A percentile compares a stretch with the other conserved stretches of the same genome.
Conservation (phyloP, 2,797 vertebrate genomes). For the Galagoides demidoff region DNA sequence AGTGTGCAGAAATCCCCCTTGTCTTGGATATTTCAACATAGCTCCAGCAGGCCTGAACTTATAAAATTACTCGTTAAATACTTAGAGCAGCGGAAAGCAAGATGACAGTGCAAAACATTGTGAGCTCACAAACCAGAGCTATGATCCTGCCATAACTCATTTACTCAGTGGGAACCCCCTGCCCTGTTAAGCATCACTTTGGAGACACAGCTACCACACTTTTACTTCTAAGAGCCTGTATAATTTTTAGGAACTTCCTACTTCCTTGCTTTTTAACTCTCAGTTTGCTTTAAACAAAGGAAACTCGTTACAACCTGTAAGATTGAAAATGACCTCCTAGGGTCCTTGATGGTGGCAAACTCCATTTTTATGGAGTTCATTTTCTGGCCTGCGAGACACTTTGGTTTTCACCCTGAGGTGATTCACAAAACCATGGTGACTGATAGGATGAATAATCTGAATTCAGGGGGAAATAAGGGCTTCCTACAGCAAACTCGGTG, state of each 20-base stretch:
- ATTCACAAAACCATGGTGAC: constrained; percentile 14
- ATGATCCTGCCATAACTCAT: constrained; percentile 4
- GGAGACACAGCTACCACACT: constrained; percentile 12
- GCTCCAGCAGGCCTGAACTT: neutral
- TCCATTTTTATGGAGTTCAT: constrained; percentile 56
- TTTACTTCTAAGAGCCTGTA: constrained; percentile 35
- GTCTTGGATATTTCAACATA: neutral
- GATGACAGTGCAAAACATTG: neutral
- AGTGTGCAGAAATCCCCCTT: neutral
- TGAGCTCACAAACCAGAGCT: neutral
- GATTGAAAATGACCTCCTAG: constrained; percentile 55
- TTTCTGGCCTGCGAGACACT: constrained; percentile 59
- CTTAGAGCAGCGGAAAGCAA: constrained; percentile 11
- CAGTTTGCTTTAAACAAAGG: constrained; percentile 62
- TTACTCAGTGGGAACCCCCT: constrained; percentile 39
- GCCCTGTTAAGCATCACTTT: constrained; percentile 45
- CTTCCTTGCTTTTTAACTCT: constrained; percentile 70
- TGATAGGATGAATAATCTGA: neutral
- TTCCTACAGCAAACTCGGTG: neutral
- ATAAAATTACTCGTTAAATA: neutral
- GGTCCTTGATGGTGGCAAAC: constrained; percentile 49
- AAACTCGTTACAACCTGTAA: constrained; percentile 62
- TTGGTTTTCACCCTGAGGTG: neutral
- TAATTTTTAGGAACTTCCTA: constrained; percentile 73
- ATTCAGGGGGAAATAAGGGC: neutral